Base-by-base conservation (phyloP, 2,888 invertebrate species). In the Pterostichus madidus region DNA sequence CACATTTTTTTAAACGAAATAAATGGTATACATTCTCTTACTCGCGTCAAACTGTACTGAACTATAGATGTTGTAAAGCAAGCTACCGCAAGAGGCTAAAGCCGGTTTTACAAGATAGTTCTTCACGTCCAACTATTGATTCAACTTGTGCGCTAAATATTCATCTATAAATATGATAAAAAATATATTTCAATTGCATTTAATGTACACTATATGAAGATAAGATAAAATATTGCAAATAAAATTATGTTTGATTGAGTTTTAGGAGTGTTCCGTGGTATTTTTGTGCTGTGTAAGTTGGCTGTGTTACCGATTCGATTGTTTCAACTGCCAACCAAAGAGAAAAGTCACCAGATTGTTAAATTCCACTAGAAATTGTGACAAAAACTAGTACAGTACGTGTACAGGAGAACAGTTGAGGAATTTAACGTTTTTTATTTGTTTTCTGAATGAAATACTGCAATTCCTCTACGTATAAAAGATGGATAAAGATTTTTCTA, bases 311-410 rank as follows among this genome's bases (percentile, higher is more conserved):
- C 52, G 71, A 53, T 80, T 80, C 73, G 24, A 53, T 49, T 68
- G 44, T 52, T 77, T 39, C 56, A 39, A 56, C 46, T 81, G 17
- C 81, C 81, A 81, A 81, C 81, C 17, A 11, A 17, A 31, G 8
- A 56, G 17, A 46, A 75, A 81, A 75, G 44, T 59, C 61, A 39
- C 81, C 49, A 56, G 56, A 61, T 61, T 64, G 46, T 46, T 75
- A 46, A 81, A 81, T 75, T 46, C 75, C 81, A 81, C 81, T 75
- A 81, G 44, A 75, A 81, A 75, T 17, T 64, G 44, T 75, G 31
- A 81, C 81, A 81, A 81, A 81, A 81, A 81, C 81, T 81, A 75
- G 81, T 73, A 73, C 59, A 32, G 46, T 75, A 75, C 81, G 53
- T 75, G 75, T 81, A 81, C 80, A 61, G 10, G 11, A 35, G 52